Percentiles rank a stretch among this genome's conserved stretches.
Evolutionary conservation across 2,888 invertebrate species (phyloP).

Genomic region (Cerceris ruficornis): DNA sequence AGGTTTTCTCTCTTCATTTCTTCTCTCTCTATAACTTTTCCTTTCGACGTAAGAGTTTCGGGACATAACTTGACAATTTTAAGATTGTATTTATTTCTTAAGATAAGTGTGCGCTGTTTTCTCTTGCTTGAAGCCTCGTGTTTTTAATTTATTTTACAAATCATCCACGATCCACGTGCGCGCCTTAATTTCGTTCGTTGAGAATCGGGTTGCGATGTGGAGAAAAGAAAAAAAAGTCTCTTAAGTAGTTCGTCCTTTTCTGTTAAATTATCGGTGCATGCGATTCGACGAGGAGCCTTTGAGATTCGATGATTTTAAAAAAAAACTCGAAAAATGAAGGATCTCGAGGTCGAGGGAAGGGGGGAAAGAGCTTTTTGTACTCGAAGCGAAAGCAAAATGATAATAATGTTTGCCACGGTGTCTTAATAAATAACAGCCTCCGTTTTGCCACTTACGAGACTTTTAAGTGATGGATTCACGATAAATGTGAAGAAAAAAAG

Average conservation of each 20-base stretch:
- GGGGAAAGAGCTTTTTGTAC: background rate
- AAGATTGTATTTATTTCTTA: conserved; percentile 53
- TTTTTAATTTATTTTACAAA: conserved; percentile 46
- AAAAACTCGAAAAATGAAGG: background rate
- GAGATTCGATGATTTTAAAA: background rate
- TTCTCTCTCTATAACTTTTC: conserved; percentile 18
- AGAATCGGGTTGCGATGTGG: background rate
- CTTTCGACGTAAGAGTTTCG: conserved; percentile 35
- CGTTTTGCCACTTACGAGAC: background rate
- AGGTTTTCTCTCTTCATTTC: background rate
- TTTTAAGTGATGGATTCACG: conserved; percentile 12
- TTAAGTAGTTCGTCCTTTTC: no score
- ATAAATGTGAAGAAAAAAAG: conserved; percentile 3
- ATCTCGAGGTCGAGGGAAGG: background rate
- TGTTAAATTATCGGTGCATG: background rate
- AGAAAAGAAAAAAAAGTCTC: background rate
- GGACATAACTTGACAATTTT: conserved; percentile 53
- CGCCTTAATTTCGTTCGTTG: background rate
- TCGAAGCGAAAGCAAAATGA: background rate
- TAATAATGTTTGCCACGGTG: conserved; percentile 7
- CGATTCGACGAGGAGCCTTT: background rate
- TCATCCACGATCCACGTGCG: background rate
- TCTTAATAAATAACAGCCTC: conserved; percentile 11
- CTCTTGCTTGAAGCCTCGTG: conserved; percentile 22
- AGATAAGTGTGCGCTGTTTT: conserved; percentile 39